Evolutionary conservation across 2,113 vertebrate species (phyloP), one percentile per base, ranked within the genome.

Genomic region (Seriola quinqueradiata): DNA sequence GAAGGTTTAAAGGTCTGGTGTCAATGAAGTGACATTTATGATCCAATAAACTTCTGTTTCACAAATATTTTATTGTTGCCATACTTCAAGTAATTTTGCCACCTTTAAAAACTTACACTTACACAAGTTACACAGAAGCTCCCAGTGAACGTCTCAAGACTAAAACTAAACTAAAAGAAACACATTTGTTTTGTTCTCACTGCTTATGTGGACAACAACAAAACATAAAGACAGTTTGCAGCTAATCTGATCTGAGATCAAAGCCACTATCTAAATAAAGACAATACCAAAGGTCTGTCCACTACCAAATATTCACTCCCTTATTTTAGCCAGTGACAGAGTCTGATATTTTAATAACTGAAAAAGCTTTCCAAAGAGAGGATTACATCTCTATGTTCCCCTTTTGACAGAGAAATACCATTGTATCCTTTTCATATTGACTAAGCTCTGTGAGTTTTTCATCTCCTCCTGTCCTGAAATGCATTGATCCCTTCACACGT

Each of bases 401-500:
- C 42, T 77, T 75, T 82, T 74, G 69, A 77, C 60, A 83, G 52
- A 89, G 57, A 87, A 88, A 87, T 66, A 40, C 42, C 34, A 80
- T 76, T 79, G 82, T 88, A 82, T 75, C 81, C 57, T 81, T 85
- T 89, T 87, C 69, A 84, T 68, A 60, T 70, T 65, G 70, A 78
- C 85, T 80, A 87, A 86, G 63, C 87, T 87, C 69, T 8, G 67
- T 5, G 79, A 70, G 46, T 86, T 76, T 82, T 77, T 59, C 70
- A 79, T 82, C 79, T 87, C 79, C 78, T 60, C 77, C 76, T 85
- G 75, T 88, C 80, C 87, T 89, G 82, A 91, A 92, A 87, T 83
- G 72, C 87, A 91, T 89, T 90, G 92, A 93, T 92, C 90, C 89
- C 79, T 81, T 87, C 86, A 89, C 81, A 88, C 84, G 13, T 87